Evolutionary conservation across 1,140 invertebrate species (phyloP), one percentile per base, ranked within the genome.

Genomic region (Eubasilissa regina): DNA sequence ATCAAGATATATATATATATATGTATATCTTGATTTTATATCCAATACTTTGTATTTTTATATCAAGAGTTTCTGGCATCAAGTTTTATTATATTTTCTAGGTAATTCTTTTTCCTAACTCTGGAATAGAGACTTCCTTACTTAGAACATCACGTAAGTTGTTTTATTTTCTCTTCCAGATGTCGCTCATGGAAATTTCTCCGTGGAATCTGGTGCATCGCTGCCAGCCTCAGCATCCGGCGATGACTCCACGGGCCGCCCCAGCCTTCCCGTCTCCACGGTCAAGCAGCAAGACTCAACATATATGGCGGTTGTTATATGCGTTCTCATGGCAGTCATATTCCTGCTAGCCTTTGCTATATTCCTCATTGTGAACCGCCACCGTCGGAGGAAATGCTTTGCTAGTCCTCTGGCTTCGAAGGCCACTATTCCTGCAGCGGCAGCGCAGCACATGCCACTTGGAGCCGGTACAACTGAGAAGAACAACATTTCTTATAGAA

Each of bases 251-350:
- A 87, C 85, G 81, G 86, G 83, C 55, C 88, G 84, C 85, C 85
- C 86, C 84, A 91, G 91, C 78, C 89, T 91, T 79, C 92, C 92
- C 47, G 91, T 94, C 62, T 91, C 93, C 4, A 92, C 92, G 0
- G 92, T 92, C 0, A 91, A 92, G 68, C 91, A 93, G 83, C 93
- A 94, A 82, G 94, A 94, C 80, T 92, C 94, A 8, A 90, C 93
- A 1, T 94, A 95, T 87, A 93, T 97, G 89, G 95, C 94, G 6
- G 91, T 97, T 77, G 93, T 96, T 58, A 94, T 97, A 64, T 94
- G 95, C 1, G 93, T 95, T 0, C 87, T 97, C 48, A 93, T 93
- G 13, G 94, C 94, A 0, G 91, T 96, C 85, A 94, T 96, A 60
- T 90, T 96, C 45, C 85, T 95, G 0, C 85, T 95, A 11, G 93